Evolutionary conservation across 30 jellyfish, hydroid and myxozoan species (phyloP).

Genomic region (Turritopsis dohrnii): DNA sequence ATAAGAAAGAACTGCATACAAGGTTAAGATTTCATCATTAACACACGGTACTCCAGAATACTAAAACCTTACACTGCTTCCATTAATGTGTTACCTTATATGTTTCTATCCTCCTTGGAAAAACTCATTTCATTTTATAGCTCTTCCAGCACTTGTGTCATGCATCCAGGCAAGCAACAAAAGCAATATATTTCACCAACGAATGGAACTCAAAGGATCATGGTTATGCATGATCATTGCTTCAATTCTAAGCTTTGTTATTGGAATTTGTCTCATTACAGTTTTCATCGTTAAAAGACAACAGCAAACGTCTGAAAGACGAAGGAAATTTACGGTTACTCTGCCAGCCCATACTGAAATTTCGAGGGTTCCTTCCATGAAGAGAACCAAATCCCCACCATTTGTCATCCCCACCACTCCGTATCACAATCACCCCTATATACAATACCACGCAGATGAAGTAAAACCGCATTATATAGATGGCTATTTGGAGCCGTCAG

Average conservation of each 20-base stretch:
- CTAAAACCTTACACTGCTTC: too few relatives aligned
- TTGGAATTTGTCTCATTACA: not conserved
- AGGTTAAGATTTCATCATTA: too few relatives aligned
- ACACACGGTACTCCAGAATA: too few relatives aligned
- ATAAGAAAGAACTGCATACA: too few relatives aligned
- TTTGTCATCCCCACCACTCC: not conserved
- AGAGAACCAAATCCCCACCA: not conserved
- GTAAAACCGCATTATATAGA: slow-evolving; percentile 1
- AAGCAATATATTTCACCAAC: not conserved
- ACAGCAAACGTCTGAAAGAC: not conserved
- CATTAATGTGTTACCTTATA: too few relatives aligned
- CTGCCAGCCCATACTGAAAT: not conserved
- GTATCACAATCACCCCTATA: slow-evolving; percentile 2
- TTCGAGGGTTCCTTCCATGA: not conserved
- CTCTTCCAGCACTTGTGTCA: not conserved
- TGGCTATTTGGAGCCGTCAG: not conserved
- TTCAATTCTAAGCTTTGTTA: not conserved
- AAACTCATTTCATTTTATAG: not conserved
- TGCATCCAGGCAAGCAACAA: slow-evolving; percentile 2
- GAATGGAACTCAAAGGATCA: slow-evolving; percentile 9
- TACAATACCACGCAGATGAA: slow-evolving; percentile 2
- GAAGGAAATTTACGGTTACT: not conserved
- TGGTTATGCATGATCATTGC: slow-evolving; percentile 16
- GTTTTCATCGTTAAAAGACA: not conserved
- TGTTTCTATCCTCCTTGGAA: too few relatives aligned